Evolutionary conservation across 2,797 vertebrate genomes (phyloP).

Genomic region (Notamacropus eugenii): DNA sequence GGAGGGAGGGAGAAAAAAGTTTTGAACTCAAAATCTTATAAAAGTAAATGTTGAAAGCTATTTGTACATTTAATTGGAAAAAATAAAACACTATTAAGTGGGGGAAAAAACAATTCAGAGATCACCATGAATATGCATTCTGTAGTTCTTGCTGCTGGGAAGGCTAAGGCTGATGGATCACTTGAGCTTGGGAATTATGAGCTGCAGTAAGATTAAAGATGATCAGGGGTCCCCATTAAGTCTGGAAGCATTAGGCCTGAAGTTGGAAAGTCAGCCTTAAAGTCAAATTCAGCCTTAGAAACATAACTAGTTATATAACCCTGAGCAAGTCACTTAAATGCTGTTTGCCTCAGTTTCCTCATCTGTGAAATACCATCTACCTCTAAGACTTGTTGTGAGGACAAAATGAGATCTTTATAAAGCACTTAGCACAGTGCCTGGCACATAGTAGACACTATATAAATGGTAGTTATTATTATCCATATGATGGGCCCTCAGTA

Average conservation of each 20-base stretch:
- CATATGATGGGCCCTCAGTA: not conserved
- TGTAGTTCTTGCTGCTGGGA: not conserved
- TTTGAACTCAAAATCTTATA: no score
- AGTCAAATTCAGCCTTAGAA: not conserved
- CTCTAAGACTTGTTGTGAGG: not conserved
- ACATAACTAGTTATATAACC: not conserved
- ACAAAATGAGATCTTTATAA: not conserved
- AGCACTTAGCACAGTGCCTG: not conserved
- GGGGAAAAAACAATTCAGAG: not conserved
- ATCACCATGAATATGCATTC: not conserved
- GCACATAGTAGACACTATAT: not conserved
- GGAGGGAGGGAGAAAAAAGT: no score
- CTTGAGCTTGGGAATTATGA: not conserved
- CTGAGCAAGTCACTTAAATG: not conserved
- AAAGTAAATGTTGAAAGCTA: no score
- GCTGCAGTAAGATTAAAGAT: no score
- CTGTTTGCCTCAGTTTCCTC: not conserved
- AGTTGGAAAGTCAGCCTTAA: not conserved
- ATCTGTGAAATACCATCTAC: not conserved
- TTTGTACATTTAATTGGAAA: no score
- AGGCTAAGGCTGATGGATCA: not conserved
- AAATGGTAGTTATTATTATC: not conserved
- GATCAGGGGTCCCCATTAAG: not conserved
- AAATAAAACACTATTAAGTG: no score
- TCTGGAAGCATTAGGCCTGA: not conserved